These are phyloP conservation scores for Mola mola DNA, from an alignment of 2,113 vertebrate species.

Conservation along the genomic window DNA sequence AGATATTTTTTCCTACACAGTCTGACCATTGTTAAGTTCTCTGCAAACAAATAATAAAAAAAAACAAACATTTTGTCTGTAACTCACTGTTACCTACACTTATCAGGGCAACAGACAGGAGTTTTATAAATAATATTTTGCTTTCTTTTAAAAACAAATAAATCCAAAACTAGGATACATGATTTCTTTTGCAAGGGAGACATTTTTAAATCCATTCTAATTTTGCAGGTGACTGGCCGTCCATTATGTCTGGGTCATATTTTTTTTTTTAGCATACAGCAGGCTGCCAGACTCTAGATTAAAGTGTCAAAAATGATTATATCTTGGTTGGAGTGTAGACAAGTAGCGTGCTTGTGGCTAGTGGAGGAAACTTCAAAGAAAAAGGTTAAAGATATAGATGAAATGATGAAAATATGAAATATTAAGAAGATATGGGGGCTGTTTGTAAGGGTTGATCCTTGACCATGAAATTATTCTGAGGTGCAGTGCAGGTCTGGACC, in stretches of 20 bases:
- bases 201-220: not conserved
- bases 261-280: not conserved
- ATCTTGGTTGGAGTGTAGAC: not conserved
- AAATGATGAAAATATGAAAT: conserved; percentile 53
- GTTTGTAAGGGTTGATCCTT: conserved; percentile 38
- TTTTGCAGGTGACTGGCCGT: not conserved
- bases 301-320: conserved; percentile 6
- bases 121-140: no score
- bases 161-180: not conserved
- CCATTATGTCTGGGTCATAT: not conserved
- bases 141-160: no score
- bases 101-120: not conserved
- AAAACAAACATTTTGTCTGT: not conserved
- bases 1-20: conserved; percentile 33
- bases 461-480: conserved; percentile 59
- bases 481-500: not conserved
- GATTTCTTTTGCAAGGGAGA: no score
- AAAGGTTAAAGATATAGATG: conserved; percentile 34
- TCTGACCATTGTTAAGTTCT: conserved; percentile 3
- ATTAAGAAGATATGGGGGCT: conserved; percentile 39
- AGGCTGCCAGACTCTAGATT: not conserved
- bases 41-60: not conserved
- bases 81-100: not conserved
- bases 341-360: not conserved
- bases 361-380: conserved; percentile 25